phyloP scores from a whole-genome alignment of 1,140 invertebrate species.

The Oncopodura yosiiana region DNA sequence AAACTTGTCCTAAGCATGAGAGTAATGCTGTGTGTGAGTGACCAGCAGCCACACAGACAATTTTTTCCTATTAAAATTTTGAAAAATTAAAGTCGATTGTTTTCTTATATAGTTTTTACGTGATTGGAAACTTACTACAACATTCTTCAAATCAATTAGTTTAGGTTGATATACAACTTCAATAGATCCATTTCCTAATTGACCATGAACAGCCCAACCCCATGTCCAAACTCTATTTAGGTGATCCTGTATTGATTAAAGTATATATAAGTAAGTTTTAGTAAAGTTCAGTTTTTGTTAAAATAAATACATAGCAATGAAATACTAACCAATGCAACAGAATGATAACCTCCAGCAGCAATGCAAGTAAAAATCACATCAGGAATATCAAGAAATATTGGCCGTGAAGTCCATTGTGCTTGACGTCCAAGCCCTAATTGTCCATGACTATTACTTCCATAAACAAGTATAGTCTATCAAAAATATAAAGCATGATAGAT shows the following conservation, averaged over 20 bases:
- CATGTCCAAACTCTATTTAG: slow-evolving; percentile 29
- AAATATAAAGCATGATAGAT: background rate
- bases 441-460: slow-evolving; percentile 29
- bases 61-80: slow-evolving; percentile 28
- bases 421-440: slow-evolving; percentile 27
- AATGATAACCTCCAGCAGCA: slow-evolving; percentile 31
- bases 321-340: slow-evolving; percentile 26
- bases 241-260: slow-evolving; percentile 22
- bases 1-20: slow-evolving; percentile 22
- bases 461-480: slow-evolving; percentile 26
- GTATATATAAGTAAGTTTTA: background rate
- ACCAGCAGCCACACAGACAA: slow-evolving; percentile 27
- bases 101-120: too few relatives aligned
- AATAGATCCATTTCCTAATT: slow-evolving; percentile 22
- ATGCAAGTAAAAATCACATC: slow-evolving; percentile 29
- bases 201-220: slow-evolving; percentile 31
- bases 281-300: too few relatives aligned
- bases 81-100: background rate
- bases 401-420: slow-evolving; percentile 12
- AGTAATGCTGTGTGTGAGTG: slow-evolving; percentile 34
- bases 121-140: slow-evolving; percentile 16
- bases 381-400: slow-evolving; percentile 18
- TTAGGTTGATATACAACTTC: slow-evolving; percentile 19
- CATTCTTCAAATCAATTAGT: background rate
- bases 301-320: too few relatives aligned